Percentiles rank a stretch among this genome's conserved stretches.
Evolutionary conservation across 2,113 vertebrate genomes (phyloP).

Genomic region (Chitala chitala): DNA sequence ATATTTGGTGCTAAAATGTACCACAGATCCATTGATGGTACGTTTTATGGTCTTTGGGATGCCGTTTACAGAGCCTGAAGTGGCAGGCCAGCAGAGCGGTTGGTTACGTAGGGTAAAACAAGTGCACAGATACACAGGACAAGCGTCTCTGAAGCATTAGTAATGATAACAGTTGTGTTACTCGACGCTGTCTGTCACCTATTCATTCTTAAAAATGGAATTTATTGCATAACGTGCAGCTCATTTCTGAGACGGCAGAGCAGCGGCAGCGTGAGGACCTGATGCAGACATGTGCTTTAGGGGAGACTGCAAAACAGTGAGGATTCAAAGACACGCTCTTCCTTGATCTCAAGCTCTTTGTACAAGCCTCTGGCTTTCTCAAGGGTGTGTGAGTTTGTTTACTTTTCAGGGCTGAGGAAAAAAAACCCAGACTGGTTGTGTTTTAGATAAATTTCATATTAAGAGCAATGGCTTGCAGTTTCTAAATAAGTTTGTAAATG

Average conservation of each 20-base stretch:
- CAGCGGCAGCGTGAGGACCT: not conserved
- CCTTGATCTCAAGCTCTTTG: not conserved
- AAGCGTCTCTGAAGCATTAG: too few relatives aligned
- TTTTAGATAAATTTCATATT: slow-evolving; percentile 6
- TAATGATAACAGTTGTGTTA: not conserved
- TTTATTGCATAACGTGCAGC: too few relatives aligned
- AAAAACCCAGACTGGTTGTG: slow-evolving; percentile 1
- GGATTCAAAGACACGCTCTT: not conserved
- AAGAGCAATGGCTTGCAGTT: slow-evolving; percentile 13
- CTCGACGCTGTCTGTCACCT: not conserved
- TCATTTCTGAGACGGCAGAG: too few relatives aligned
- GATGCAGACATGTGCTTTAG: not conserved
- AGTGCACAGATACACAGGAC: too few relatives aligned
- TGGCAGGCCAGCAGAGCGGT: not conserved
- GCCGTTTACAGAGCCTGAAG: not conserved
- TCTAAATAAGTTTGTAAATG: slow-evolving; percentile 26
- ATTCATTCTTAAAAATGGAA: not conserved
- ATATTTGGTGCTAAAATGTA: not conserved
- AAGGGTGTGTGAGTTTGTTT: slow-evolving; percentile 25
- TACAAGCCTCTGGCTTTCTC: not conserved
- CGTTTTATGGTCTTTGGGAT: not conserved
- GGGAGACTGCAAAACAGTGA: not conserved
- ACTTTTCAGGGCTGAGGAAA: slow-evolving; percentile 1
- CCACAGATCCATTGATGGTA: not conserved
- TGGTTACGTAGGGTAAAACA: too few relatives aligned